These are phyloP conservation scores for Thera britannica DNA, from an alignment of 2,888 invertebrate genomes.

Conservation along the genomic window DNA sequence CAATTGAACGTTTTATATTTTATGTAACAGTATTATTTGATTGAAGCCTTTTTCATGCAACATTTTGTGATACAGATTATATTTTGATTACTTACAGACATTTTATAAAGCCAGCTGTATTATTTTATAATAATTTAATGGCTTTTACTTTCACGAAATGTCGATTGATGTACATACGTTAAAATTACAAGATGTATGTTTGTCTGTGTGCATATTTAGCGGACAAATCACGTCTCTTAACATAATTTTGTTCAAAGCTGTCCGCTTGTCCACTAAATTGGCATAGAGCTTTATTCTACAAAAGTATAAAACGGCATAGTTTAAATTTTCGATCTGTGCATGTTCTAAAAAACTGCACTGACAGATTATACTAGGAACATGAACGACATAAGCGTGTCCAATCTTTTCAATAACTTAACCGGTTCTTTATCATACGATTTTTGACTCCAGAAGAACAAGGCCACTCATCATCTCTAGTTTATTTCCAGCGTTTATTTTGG, in stretches of 20 bases:
- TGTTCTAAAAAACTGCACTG: not conserved
- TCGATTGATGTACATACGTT: not conserved
- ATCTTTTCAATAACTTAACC: slow-evolving; percentile 32
- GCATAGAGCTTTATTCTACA: too few species aligned
- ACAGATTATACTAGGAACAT: slow-evolving; percentile 2
- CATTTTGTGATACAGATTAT: slow-evolving; percentile 61
- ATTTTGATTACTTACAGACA: slow-evolving; percentile 27
- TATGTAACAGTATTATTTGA: slow-evolving; percentile 69
- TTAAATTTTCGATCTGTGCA: too few species aligned
- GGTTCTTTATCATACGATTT: slow-evolving; percentile 31
- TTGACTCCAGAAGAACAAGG: not conserved
- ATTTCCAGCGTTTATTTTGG: too few species aligned
- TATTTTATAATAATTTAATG: not conserved
- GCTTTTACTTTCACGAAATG: not conserved
- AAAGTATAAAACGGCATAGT: too few species aligned
- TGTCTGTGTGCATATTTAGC: not conserved
- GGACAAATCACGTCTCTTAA: not conserved
- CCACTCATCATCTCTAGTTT: not conserved
- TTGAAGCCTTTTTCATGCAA: slow-evolving; percentile 54
- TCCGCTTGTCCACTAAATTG: too few species aligned
- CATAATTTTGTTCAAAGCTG: not conserved
- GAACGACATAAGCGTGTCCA: slow-evolving; percentile 34
- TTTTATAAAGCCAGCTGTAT: slow-evolving; percentile 11
- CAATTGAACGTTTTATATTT: slow-evolving; percentile 50
- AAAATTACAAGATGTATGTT: not conserved